These are phyloP conservation scores for Lepidurus arcticus DNA, from an alignment of 1,140 invertebrate genomes.

Conservation along the genomic window DNA sequence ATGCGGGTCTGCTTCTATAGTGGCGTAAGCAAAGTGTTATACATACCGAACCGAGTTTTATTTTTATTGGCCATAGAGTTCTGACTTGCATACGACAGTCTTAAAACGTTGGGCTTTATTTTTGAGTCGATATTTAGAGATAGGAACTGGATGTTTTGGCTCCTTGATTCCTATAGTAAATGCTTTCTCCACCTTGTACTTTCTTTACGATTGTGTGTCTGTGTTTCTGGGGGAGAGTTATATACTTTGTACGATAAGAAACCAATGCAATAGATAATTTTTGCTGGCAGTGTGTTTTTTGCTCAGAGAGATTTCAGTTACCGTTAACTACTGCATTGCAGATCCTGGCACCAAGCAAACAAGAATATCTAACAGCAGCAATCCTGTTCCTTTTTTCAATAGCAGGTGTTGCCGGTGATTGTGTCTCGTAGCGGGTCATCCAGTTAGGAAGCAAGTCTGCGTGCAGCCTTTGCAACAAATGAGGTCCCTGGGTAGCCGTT, in stretches of 20 bases:
- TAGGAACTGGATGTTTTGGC: no score
- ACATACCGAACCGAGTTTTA: no score
- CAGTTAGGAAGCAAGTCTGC: conserved; percentile 4
- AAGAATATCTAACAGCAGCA: conserved; percentile 1
- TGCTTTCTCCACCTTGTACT: no score
- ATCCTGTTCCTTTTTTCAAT: background rate
- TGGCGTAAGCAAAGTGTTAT: no score
- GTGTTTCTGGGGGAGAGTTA: no score
- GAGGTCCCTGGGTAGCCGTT: conserved; percentile 13
- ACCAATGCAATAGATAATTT: background rate
- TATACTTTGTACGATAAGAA: background rate
- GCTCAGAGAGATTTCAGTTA: background rate
- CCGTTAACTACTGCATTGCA: background rate
- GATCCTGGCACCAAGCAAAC: background rate
- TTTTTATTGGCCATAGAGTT: no score
- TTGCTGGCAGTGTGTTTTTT: background rate
- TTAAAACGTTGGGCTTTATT: no score
- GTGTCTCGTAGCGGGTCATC: conserved; percentile 1
- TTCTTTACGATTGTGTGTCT: no score
- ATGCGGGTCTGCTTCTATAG: no score
- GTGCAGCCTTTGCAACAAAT: conserved; percentile 18
- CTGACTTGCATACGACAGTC: no score
- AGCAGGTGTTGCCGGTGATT: conserved; percentile 3
- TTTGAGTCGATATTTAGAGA: no score
- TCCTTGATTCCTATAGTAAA: no score